Conservation (phyloP, 2,113 vertebrate species). For the Nibea albiflora region DNA sequence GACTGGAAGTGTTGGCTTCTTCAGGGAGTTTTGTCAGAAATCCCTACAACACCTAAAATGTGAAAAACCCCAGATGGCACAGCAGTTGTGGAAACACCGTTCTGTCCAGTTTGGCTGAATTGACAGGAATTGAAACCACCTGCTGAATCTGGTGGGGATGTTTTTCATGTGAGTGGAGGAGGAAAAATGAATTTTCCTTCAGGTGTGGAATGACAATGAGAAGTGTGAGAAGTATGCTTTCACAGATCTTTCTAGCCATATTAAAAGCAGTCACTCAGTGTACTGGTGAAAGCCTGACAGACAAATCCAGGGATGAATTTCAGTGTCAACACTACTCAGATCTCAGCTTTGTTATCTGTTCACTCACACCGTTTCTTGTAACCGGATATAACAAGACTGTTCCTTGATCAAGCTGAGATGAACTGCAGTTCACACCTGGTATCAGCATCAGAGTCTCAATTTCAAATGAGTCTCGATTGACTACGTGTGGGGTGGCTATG, state of each 20-base stretch:
- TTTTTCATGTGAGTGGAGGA: constrained; percentile 9
- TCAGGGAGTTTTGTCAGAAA: constrained; percentile 4
- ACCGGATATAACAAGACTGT: not conserved
- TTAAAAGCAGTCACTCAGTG: not conserved
- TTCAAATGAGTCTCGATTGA: not conserved
- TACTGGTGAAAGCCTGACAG: not conserved
- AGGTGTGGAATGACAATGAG: constrained; percentile 25
- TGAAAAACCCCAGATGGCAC: constrained; percentile 31
- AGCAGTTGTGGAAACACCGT: constrained; percentile 22
- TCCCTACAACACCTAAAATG: constrained; percentile 28
- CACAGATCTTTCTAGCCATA: not conserved
- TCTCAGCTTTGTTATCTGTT: too few species aligned
- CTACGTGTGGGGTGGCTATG: not conserved
- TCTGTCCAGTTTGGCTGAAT: constrained; percentile 20
- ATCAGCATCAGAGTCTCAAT: constrained; percentile 18
- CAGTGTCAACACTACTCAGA: not conserved
- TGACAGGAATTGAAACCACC: constrained; percentile 47
- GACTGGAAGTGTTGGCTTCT: not conserved
- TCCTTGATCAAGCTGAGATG: not conserved
- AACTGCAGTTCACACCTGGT: not conserved
- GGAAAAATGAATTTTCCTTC: constrained; percentile 35
- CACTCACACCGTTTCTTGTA: not conserved
- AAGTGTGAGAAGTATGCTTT: constrained; percentile 17
- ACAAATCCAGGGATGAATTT: not conserved
- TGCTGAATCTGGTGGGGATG: constrained; percentile 12